These are phyloP conservation scores for Tupiocoris notatus DNA, from an alignment of 2,888 invertebrate genomes.

Conservation along the genomic window DNA sequence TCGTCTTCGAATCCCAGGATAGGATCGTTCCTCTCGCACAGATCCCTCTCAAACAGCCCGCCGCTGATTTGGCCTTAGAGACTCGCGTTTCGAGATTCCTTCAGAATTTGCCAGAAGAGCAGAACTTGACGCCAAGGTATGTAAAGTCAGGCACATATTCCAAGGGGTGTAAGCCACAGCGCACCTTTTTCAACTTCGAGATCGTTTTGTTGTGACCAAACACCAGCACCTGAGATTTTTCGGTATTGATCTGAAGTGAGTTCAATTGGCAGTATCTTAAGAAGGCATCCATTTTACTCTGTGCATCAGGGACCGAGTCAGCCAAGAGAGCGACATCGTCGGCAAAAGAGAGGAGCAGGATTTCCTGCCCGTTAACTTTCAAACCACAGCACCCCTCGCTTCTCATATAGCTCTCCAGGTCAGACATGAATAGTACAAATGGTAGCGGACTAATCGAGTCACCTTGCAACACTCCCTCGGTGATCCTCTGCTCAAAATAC, in stretches of 20 bases:
- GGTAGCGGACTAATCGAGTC: constrained; percentile 8
- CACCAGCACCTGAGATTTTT: constrained; percentile 9
- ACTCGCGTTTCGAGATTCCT: no score
- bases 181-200: no score
- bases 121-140: no score
- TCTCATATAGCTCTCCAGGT: background rate
- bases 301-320: background rate
- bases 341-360: background rate
- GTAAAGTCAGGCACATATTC: no score
- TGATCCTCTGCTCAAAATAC: background rate
- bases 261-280: constrained; percentile 19
- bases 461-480: background rate
- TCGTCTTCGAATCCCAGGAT: no score
- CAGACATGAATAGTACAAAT: constrained; percentile 6
- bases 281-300: background rate
- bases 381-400: background rate
- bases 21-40: no score
- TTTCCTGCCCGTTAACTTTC: background rate
- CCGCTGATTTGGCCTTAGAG: no score
- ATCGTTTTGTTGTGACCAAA: no score
- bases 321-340: constrained; percentile 17
- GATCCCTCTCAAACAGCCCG: no score
- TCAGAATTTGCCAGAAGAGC: no score
- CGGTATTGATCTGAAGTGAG: background rate
- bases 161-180: no score